Conservation (phyloP, 2,888 invertebrate species). For the Zele albiditarsus region DNA sequence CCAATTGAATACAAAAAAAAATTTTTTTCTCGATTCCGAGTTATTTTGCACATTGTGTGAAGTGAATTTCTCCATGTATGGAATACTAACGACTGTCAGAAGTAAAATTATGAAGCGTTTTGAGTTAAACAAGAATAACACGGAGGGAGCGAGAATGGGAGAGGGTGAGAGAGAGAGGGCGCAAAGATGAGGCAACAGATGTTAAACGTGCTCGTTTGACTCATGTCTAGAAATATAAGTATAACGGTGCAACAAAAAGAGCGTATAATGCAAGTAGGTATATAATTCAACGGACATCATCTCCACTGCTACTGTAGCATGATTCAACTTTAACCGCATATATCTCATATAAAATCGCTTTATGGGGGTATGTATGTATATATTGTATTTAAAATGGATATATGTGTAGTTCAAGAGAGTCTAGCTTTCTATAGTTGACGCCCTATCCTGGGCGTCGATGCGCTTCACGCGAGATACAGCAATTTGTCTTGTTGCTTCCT, state of each 20-base stretch:
- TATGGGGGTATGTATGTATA: background rate
- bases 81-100: slow-evolving; percentile 26
- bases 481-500: slow-evolving; percentile 41
- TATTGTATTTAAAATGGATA: background rate
- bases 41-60: slow-evolving; percentile 12
- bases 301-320: slow-evolving; percentile 21
- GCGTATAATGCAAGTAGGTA: slow-evolving; percentile 34
- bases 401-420: slow-evolving; percentile 10
- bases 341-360: background rate
- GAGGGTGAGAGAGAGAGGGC: too few species aligned
- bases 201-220: slow-evolving; percentile 43
- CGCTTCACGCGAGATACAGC: slow-evolving; percentile 37
- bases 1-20: background rate
- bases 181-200: slow-evolving; percentile 37
- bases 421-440: slow-evolving; percentile 25
- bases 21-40: background rate
- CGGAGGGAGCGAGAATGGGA: background rate
- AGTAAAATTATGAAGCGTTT: slow-evolving; percentile 4
- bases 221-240: slow-evolving; percentile 26
- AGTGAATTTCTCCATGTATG: background rate
- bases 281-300: slow-evolving; percentile 29
- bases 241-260: slow-evolving; percentile 37
- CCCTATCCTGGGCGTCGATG: slow-evolving; percentile 37
- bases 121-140: slow-evolving; percentile 2
- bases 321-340: slow-evolving; percentile 21